Conservation (phyloP, 2,888 invertebrate genomes). For the Andricus quercusramuli region DNA sequence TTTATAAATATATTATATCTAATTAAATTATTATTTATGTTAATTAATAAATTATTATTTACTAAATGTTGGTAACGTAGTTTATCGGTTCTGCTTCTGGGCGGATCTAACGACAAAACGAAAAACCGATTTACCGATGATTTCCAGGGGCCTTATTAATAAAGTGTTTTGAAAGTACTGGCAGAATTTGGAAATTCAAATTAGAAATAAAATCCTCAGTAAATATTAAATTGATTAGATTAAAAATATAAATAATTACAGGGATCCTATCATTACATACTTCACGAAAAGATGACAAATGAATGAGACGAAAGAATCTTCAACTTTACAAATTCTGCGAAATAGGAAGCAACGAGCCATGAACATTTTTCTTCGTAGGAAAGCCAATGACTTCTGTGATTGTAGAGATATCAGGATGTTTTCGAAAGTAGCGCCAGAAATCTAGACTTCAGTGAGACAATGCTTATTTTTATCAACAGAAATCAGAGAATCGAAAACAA, state of each 20-base stretch:
- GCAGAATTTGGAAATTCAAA: no score
- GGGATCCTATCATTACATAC: slow-evolving; percentile 89
- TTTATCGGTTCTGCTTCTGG: no score
- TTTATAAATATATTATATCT: no score
- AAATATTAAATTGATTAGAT: not conserved
- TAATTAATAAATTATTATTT: no score
- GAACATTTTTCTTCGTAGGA: slow-evolving; percentile 13
- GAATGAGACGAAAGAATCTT: slow-evolving; percentile 61
- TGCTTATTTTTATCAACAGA: slow-evolving; percentile 29
- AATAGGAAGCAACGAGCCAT: not conserved
- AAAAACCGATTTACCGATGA: no score
- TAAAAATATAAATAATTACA: slow-evolving; percentile 74
- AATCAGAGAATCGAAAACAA: slow-evolving; percentile 8
- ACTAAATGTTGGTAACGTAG: no score
- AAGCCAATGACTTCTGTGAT: slow-evolving; percentile 38
- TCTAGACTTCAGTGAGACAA: not conserved
- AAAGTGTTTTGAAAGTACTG: no score
- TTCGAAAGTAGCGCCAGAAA: not conserved
- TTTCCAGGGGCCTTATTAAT: no score
- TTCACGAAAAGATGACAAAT: slow-evolving; percentile 82
- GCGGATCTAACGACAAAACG: no score
- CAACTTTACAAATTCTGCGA: not conserved
- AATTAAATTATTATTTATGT: no score
- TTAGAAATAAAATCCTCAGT: no score
- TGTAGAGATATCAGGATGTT: slow-evolving; percentile 22